Base-by-base conservation (phyloP, 2,797 vertebrate genomes). In the Pelodytes ibericus region DNA sequence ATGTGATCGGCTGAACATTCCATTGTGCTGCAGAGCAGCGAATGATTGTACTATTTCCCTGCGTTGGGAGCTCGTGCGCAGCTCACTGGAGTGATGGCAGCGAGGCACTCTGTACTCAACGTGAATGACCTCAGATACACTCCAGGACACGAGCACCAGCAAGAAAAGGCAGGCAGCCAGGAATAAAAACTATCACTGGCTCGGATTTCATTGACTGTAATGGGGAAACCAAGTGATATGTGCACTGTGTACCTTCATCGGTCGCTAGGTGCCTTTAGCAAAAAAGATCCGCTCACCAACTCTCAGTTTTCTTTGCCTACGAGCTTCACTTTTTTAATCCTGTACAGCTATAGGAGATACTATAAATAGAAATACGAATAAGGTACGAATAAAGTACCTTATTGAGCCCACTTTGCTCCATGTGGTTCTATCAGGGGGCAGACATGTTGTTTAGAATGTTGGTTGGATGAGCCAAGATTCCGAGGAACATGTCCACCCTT, bases 1-100 rank as follows among this genome's bases (percentile, higher is more conserved):
- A 74, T 74, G 15, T 47, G 72, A 74, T 59, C 62, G 67, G 56
- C 72, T 67, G 64, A 68, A 60, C 63, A 68, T 75, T 75, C 72
- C 57, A 67, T 75, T 75, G 63, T 75, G 72, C 72, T 59, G 49
- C 13, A 47, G 61, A 74, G 67, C 63, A 74, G 72, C 56, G 59
- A 74, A 49, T 33, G 39, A 75, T 75, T 44, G 47, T 53, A 75
- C 63, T 59, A 67, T 67, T 74, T 67, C 59, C 63, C 63, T 60
- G 72, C 59, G 53, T 74, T 3, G 63, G 31, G 63, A 57, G 36
- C 56, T 44, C 41, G 31, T 47, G 30, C 33, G 53, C 22, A 44
- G 49, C 58, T 33, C 64, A 47, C 39, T n/a, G 3, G 5, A 49
- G 39, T 29, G 13, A 20, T 51, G 64, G 66, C 53, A 67, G 53